phyloP scores from a whole-genome alignment of 2,888 invertebrate genomes.

The Drosophila acutilabella region DNA sequence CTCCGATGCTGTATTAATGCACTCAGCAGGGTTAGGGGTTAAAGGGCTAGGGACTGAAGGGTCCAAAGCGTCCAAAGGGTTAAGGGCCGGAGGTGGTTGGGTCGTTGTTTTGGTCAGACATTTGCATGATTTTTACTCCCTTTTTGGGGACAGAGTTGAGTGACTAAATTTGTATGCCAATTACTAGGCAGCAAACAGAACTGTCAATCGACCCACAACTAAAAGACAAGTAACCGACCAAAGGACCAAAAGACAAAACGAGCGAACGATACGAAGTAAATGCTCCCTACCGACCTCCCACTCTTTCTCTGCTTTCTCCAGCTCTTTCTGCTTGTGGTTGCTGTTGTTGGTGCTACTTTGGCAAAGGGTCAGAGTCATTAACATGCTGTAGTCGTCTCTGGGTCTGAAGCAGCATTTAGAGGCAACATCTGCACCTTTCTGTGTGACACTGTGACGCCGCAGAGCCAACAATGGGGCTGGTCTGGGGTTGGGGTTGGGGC shows the following conservation, averaged over 20 bases:
- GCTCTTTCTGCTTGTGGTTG: background rate
- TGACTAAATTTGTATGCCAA: constrained; percentile 75
- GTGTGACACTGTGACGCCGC: constrained; percentile 49
- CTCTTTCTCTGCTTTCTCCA: constrained; percentile 2
- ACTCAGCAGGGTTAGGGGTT: constrained; percentile 8
- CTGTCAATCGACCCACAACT: constrained; percentile 54
- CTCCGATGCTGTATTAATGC: constrained; percentile 44
- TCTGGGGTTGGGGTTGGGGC: constrained; percentile 19
- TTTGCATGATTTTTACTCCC: constrained; percentile 41
- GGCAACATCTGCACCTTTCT: constrained; percentile 78
- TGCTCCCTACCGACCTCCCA: constrained; percentile 10
- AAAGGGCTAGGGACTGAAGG: background rate
- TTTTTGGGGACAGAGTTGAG: constrained; percentile 15
- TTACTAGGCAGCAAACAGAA: constrained; percentile 72
- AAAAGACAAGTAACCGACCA: constrained; percentile 63
- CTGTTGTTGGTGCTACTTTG: constrained; percentile 10
- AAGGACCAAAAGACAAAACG: background rate
- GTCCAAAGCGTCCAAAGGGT: background rate
- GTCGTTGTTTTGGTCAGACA: constrained; percentile 18
- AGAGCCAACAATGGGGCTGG: constrained; percentile 9
- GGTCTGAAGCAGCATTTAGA: constrained; percentile 63
- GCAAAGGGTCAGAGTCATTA: constrained; percentile 78
- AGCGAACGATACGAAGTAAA: constrained; percentile 53
- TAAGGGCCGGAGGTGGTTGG: background rate
- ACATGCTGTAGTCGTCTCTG: constrained; percentile 72